Evolutionary conservation across 2,113 vertebrate genomes (phyloP).

Genomic region (Probosciger aterrimus): DNA sequence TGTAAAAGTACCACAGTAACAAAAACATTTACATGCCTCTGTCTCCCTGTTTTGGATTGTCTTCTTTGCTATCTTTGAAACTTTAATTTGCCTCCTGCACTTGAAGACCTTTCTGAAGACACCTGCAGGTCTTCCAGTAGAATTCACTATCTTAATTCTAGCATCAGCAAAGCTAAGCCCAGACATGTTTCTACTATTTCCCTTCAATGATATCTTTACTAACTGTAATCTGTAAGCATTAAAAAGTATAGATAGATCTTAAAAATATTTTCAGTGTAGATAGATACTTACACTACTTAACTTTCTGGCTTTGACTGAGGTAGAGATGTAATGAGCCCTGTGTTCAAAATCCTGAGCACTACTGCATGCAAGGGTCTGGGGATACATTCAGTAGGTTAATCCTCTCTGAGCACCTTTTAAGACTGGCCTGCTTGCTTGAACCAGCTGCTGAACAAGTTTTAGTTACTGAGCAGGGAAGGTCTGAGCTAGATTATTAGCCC

Average conservation of each 20-base stretch:
- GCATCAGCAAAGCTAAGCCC: background rate
- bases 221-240: background rate
- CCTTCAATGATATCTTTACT: background rate
- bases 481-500: background rate
- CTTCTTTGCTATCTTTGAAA: background rate
- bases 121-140: background rate
- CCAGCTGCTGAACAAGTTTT: background rate
- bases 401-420: background rate
- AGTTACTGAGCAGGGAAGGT: background rate
- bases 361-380: background rate
- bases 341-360: background rate
- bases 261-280: background rate
- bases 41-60: background rate
- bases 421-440: background rate
- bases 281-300: background rate
- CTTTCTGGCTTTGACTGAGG: background rate
- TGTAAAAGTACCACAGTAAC: background rate
- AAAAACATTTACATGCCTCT: background rate
- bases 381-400: background rate
- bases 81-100: background rate
- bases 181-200: background rate
- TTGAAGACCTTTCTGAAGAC: background rate
- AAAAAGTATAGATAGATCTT: background rate
- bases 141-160: background rate
- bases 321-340: background rate